phyloP scores from a whole-genome alignment of 2,888 invertebrate species.

The Ctenicera cuprea region DNA sequence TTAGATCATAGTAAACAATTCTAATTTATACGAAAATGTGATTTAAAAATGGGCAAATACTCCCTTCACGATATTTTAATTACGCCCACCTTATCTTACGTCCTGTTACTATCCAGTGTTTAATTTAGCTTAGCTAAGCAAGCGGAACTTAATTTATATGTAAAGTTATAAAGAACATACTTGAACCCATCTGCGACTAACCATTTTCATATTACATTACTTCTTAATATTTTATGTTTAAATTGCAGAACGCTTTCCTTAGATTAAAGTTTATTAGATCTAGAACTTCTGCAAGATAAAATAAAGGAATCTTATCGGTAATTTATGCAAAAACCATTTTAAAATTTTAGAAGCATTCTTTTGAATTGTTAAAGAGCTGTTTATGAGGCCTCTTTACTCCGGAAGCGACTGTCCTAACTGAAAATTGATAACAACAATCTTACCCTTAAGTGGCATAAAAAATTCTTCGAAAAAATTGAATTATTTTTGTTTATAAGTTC shows the following conservation, averaged over 20 bases:
- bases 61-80: background rate
- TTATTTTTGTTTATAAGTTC: too few relatives aligned
- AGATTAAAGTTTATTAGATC: background rate
- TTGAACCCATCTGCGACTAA: background rate
- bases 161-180: background rate
- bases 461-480: too few relatives aligned
- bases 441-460: background rate
- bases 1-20: background rate
- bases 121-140: background rate
- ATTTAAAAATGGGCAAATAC: background rate
- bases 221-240: background rate
- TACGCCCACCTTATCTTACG: background rate
- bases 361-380: constrained; percentile 19
- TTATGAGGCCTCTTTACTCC: constrained; percentile 5
- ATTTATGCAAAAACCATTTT: constrained; percentile 14
- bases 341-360: constrained; percentile 10
- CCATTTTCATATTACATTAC: background rate
- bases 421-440: background rate
- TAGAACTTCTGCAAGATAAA: constrained; percentile 4
- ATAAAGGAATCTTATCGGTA: background rate
- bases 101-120: background rate
- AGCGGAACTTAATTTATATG: background rate
- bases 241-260: background rate
- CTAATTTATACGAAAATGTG: constrained; percentile 9
- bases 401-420: background rate